Evolutionary conservation across 2,113 vertebrate species (phyloP), one percentile per base, ranked within the genome.

Genomic region (Halichoeres trimaculatus): DNA sequence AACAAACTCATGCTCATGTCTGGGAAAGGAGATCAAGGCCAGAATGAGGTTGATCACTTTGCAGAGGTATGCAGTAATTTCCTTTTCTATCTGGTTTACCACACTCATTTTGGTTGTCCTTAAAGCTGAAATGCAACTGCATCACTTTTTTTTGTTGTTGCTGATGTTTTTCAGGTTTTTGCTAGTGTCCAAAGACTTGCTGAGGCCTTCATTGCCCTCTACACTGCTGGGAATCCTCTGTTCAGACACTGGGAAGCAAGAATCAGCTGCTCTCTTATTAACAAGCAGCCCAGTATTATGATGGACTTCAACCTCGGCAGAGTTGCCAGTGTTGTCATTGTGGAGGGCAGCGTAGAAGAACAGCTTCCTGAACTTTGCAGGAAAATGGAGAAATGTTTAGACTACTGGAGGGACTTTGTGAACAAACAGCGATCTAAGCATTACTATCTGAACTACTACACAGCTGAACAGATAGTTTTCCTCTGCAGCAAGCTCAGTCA

Each of bases 1-100:
- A 98, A 99, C 91, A 99, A 99, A 73, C 91, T 99, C 59, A 99
- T 99, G 97, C 95, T 99, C 11, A 97, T 99, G 96, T 99, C 97
- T 0, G 94, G 95, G 30, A 97, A 96, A 91, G 96, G 93, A 8
- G 97, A 98, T 35, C 96, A 96, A 83, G 94, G 91, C 24, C 92
- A 93, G 2, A 45, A 76, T 56, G 97, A 97, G 76, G 97, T 98
- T 62, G 96, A 98, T 57, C 93, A 72, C 35, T 99, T 99, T 90
- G 94, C 94, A 0, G 97, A 98, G 96, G 97, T 93, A 77, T 2
- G 34, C 34, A 43, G 1, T 56, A 74, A 50, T 34, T 72, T 52
- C 8, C 2, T 6, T 73, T 59, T 48, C 23, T 23, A 26, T 35
- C 24, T 38, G 0, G 13, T 13, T 26, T 6, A 20, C 8, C n/a